These are phyloP conservation scores for Myotis vivesi DNA, from an alignment of 2,797 vertebrate genomes.

Conservation along the genomic window DNA sequence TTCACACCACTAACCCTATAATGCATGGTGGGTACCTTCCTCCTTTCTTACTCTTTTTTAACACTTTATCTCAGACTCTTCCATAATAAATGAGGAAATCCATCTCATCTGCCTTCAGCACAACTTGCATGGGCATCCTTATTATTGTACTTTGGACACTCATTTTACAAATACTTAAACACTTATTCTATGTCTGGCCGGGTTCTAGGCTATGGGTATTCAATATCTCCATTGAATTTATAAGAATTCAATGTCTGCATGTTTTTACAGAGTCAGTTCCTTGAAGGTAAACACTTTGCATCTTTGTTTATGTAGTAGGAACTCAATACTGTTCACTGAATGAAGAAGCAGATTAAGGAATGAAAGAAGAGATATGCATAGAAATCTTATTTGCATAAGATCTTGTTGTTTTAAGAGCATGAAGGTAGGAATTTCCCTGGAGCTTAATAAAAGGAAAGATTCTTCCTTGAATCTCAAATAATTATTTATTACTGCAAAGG, in stretches of 20 bases:
- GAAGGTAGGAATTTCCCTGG: neutral
- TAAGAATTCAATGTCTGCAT: neutral
- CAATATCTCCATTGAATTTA: too few relatives aligned
- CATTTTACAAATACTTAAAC: neutral
- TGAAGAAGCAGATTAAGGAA: neutral
- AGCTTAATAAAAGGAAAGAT: neutral
- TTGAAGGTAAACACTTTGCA: neutral
- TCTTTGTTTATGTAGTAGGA: neutral
- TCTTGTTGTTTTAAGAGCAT: neutral
- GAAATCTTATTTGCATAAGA: neutral
- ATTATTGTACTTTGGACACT: neutral
- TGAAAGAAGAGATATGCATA: neutral
- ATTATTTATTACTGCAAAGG: neutral
- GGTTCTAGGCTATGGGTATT: neutral
- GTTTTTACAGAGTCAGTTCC: neutral
- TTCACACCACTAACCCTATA: neutral
- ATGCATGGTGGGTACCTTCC: accelerated
- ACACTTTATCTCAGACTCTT: neutral
- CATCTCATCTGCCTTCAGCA: neutral
- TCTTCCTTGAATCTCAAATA: neutral
- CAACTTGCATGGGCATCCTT: neutral
- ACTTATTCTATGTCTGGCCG: neutral
- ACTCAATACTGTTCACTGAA: neutral
- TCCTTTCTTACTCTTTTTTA: neutral
- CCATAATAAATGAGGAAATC: neutral